phyloP scores from a whole-genome alignment of 2,888 invertebrate genomes.

The Morpho helenor region DNA sequence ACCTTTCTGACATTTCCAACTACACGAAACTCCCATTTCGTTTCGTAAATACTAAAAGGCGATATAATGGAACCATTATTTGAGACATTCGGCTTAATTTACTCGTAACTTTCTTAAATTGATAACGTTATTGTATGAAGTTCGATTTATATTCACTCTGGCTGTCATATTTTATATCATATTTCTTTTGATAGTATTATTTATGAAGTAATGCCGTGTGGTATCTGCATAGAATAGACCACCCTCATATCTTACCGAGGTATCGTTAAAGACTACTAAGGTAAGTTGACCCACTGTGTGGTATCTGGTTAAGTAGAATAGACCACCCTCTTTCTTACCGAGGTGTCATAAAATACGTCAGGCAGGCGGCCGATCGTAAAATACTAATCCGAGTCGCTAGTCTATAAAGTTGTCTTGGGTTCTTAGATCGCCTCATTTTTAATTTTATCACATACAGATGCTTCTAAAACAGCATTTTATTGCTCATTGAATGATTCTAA shows the following conservation, averaged over 20 bases:
- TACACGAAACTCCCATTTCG: slow-evolving; percentile 14
- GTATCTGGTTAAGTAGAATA: too few relatives aligned
- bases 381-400: background rate
- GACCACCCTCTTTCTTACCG: too few relatives aligned
- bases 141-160: slow-evolving; percentile 1
- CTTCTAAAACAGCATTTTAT: too few relatives aligned
- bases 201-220: background rate
- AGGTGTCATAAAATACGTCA: too few relatives aligned
- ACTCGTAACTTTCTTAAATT: slow-evolving; percentile 1
- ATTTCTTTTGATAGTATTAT: background rate
- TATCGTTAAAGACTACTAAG: too few relatives aligned
- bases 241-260: too few relatives aligned
- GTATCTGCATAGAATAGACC: too few relatives aligned
- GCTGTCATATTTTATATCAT: background rate
- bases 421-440: too few relatives aligned
- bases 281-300: too few relatives aligned
- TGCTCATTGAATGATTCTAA: too few relatives aligned
- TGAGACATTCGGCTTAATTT: slow-evolving; percentile 1
- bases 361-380: too few relatives aligned
- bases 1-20: slow-evolving; percentile 25
- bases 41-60: slow-evolving; percentile 7
- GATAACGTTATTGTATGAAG: background rate
- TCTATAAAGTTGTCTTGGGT: background rate
- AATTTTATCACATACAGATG: too few relatives aligned
- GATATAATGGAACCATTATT: slow-evolving; percentile 5